A percentile compares a stretch with the other conserved stretches of the same genome.
phyloP scores from a whole-genome alignment of 2,888 invertebrate genomes.

The Ditula angustiorana region DNA sequence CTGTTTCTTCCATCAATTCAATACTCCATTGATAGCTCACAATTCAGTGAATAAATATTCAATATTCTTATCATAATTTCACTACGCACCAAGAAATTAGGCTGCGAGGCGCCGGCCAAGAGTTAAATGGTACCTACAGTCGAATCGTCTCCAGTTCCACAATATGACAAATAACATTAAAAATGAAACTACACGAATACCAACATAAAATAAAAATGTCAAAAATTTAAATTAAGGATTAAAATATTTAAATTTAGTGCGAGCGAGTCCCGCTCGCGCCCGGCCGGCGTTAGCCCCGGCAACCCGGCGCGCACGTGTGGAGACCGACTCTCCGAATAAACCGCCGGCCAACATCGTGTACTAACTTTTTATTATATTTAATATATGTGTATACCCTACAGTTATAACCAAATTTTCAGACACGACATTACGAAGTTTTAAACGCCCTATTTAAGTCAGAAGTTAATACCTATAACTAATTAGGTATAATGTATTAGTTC shows the following conservation, averaged over 20 bases:
- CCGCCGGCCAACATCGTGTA: too few relatives aligned
- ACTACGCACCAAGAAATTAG: slow-evolving; percentile 55
- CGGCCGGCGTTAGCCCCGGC: slow-evolving; percentile 43
- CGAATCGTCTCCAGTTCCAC: slow-evolving; percentile 62
- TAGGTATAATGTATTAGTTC: too few relatives aligned
- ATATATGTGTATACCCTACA: too few relatives aligned
- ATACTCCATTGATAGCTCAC: slow-evolving; percentile 3
- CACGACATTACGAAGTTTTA: too few relatives aligned
- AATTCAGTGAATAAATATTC: slow-evolving; percentile 19
- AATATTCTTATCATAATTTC: slow-evolving; percentile 56
- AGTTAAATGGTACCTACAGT: slow-evolving; percentile 47
- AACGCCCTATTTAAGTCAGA: too few relatives aligned
- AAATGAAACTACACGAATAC: slow-evolving; percentile 84
- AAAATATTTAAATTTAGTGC: slow-evolving; percentile 86
- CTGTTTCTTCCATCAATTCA: not conserved
- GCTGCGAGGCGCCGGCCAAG: slow-evolving; percentile 75
- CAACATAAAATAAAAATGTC: slow-evolving; percentile 86
- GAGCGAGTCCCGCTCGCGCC: slow-evolving; percentile 73
- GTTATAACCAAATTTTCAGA: too few relatives aligned
- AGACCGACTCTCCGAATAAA: slow-evolving; percentile 48
- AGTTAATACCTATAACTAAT: too few relatives aligned
- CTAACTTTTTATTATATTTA: too few relatives aligned
- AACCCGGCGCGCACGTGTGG: slow-evolving; percentile 50
- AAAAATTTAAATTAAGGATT: slow-evolving; percentile 86
- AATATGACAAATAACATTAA: slow-evolving; percentile 85